Base-by-base conservation (phyloP, 2,888 invertebrate genomes). In the Pachliopta kotzebuea region DNA sequence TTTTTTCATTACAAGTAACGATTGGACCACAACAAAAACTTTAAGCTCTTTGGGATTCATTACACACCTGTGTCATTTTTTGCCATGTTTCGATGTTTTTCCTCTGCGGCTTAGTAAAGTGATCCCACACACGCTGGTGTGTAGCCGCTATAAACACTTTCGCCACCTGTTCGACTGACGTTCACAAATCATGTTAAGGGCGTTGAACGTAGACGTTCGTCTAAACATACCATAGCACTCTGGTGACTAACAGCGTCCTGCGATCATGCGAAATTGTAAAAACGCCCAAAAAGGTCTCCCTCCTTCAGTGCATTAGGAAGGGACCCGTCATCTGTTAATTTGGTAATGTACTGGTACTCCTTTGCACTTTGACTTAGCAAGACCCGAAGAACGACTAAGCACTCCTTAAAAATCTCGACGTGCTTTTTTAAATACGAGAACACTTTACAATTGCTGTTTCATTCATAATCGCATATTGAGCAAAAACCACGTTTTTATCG, bases 111-210 rank as follows among this genome's bases (percentile, higher is more conserved):
- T 98, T 98, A 93, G 98, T 98, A 95, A 99, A 98, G 95, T 98
- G 98, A 95, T 98, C 98, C 98, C 98, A 98, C 92, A 97, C 98
- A 93, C 98, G 98, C 95, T 98, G 98, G 94, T 98, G 98, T 92
- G 96, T 96, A 86, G 98, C 97, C 83, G 97, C 96, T 90, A 94
- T 93, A 94, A 98, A 98, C 93, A 98, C 97, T 94, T 97, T 96
- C 96, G 98, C 98, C 94, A 98, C 98, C 96, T 98, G 98, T 95
- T 97, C 96, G 96, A 98, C 98, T 98, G 96, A 92, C 91, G 77
- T 87, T 86, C 84, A 90, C 86, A 89, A 84, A 79, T 85, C 83
- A 86, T 80, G 84, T 88, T 87, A 85, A 77, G 83, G 80, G 79
- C 77, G 79, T 76, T 71, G 76, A 74, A 73, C 71, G 77, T 75